Evolutionary conservation across 2,113 vertebrate genomes (phyloP), one percentile per base, ranked within the genome.

Genomic region (Alosa alosa): DNA sequence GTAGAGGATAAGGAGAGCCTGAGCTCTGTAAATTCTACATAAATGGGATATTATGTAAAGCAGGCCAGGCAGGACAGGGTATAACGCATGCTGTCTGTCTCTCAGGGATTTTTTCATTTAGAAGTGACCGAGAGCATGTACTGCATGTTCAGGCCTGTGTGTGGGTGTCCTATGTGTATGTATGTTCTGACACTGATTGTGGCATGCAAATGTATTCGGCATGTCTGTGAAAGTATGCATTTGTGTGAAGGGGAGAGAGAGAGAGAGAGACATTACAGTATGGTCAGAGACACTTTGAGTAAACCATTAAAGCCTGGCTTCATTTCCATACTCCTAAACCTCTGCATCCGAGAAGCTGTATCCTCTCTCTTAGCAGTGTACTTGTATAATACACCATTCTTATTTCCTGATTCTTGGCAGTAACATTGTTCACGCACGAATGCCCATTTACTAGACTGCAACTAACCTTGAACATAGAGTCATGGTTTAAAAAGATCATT

Each of bases 1-100:
- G 78, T 82, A 84, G 68, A 50, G 1, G 64, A 78, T 78, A 78
- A 78, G 25, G 13, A 1, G 31, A 13, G 31, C 39, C 31, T 78
- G 72, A 78, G 72, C 72, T 41, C 31, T 78, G 31, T 78, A 78
- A 78, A 78, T 78, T 39, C 18, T 36, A 84, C 72, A 81, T 64
- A 45, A 60, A 75, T 72, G 60, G 46, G 60, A 50, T 87, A 87
- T 87, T 84, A 86, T 89, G 64, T 86, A 87, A 44, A 78, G 36
- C 47, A 44, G 68, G 22, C 81, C 46, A 31, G 47, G 17, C 7
- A 55, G 36, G 68, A 82, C 68, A 85, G 25, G 10, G n/a, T 52
- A 78, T 36, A 78, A 15, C 25, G 18, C 57, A 20, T 64, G 25
- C 41, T 52, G 84, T 83, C 72, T 78, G 72, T 78, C 72, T 41